phyloP scores from a whole-genome alignment of 2,113 vertebrate species.

The Melierax canorus region DNA sequence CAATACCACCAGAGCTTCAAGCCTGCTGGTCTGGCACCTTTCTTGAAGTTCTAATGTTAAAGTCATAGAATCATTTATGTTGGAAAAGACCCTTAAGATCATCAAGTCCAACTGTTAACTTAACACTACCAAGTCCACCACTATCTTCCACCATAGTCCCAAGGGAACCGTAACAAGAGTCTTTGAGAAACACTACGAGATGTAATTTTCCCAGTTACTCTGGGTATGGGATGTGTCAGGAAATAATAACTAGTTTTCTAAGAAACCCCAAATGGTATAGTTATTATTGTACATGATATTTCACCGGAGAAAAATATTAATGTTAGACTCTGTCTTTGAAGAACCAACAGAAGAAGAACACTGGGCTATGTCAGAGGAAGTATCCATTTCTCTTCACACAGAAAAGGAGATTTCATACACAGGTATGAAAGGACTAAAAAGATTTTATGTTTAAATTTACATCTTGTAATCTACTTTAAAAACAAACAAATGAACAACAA shows the following conservation, averaged over 20 bases:
- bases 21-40: neutral
- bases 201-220: neutral
- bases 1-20: neutral
- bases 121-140: neutral
- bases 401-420: constrained; percentile 73
- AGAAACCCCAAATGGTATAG: neutral
- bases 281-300: neutral
- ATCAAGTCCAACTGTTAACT: neutral
- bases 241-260: neutral
- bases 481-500: neutral
- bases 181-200: neutral
- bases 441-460: neutral
- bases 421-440: constrained; percentile 63
- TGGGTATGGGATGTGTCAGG: neutral
- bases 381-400: constrained; percentile 74
- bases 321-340: constrained; percentile 62
- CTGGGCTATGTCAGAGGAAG: constrained; percentile 73
- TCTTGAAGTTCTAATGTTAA: neutral
- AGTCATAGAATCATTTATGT: neutral
- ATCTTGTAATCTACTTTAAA: neutral
- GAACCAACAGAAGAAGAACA: constrained; percentile 60
- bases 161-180: neutral
- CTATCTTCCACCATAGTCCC: neutral
- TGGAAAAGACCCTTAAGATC: neutral
- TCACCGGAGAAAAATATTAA: neutral